These are phyloP conservation scores for Pycnonotus jocosus DNA, from an alignment of 2,113 vertebrate genomes.

Conservation along the genomic window DNA sequence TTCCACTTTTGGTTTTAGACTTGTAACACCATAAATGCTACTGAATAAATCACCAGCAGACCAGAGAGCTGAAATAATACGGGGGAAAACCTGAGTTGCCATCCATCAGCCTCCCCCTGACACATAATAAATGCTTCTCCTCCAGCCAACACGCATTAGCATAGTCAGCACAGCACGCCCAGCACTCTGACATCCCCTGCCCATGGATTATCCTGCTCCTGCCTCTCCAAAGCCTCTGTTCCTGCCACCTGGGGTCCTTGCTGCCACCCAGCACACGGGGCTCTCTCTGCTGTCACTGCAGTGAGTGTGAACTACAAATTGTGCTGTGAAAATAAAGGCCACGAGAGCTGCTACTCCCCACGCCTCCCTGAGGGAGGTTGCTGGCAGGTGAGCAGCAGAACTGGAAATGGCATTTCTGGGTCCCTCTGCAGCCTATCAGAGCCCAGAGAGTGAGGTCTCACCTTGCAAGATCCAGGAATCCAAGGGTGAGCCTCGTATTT, in stretches of 20 bases:
- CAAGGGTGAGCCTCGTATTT: fast-evolving
- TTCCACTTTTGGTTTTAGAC: slow-evolving; percentile 36
- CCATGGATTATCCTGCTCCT: neutral
- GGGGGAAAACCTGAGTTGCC: neutral
- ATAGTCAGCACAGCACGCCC: neutral
- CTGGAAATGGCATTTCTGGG: neutral
- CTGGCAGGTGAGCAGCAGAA: neutral
- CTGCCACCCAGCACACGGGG: neutral
- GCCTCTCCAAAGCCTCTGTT: neutral
- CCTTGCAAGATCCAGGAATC: neutral
- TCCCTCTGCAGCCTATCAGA: neutral
- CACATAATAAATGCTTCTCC: slow-evolving; percentile 13
- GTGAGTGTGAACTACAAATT: fast-evolving
- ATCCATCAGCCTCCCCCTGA: slow-evolving; percentile 27
- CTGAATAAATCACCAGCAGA: slow-evolving; percentile 27
- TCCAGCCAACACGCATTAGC: neutral
- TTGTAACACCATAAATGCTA: slow-evolving; percentile 13
- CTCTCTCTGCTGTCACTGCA: neutral
- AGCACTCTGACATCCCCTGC: neutral
- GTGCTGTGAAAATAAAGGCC: neutral
- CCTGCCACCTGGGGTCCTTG: neutral
- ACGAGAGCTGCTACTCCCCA: neutral
- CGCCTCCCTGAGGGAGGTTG: neutral
- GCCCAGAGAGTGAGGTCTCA: neutral
- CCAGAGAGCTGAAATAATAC: slow-evolving; percentile 28